Percentiles rank a stretch among this genome's conserved stretches.
Evolutionary conservation across 2,888 invertebrate species (phyloP).

Genomic region (Gastrophysa polygoni): DNA sequence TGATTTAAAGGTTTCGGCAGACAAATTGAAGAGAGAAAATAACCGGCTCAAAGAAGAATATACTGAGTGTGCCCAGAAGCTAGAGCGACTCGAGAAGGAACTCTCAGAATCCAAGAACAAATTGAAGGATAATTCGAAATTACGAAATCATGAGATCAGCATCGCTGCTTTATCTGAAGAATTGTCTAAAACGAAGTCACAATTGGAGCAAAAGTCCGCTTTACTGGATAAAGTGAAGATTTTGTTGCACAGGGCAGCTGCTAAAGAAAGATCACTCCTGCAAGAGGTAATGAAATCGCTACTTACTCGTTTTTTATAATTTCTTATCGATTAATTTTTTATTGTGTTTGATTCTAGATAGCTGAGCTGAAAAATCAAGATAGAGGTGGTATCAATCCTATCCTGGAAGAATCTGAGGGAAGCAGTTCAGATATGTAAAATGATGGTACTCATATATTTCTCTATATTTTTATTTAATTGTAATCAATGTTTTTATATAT

Average conservation of each 20-base stretch:
- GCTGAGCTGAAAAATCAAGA: conserved; percentile 34
- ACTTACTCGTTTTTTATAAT: too few species aligned
- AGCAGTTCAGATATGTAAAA: conserved; percentile 30
- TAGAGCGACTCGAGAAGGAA: conserved; percentile 51
- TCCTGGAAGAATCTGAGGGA: conserved; percentile 40
- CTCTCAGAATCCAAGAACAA: conserved; percentile 44
- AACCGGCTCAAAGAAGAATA: conserved; percentile 53
- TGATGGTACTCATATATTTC: conserved; percentile 4
- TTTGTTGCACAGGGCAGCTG: conserved; percentile 67
- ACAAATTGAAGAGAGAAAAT: conserved; percentile 52
- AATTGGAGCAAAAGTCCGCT: conserved; percentile 65
- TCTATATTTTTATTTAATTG: conserved; percentile 10
- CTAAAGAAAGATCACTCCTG: conserved; percentile 67
- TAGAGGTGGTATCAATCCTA: conserved; percentile 32
- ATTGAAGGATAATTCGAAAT: conserved; percentile 32
- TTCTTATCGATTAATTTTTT: not conserved
- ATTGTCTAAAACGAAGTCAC: conserved; percentile 61
- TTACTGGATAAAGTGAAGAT: conserved; percentile 69
- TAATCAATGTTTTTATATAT: too few species aligned
- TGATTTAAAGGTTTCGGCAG: conserved; percentile 46
- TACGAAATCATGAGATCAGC: conserved; percentile 37
- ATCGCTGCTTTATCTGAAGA: conserved; percentile 53
- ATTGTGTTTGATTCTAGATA: conserved; percentile 39
- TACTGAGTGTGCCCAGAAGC: conserved; percentile 48
- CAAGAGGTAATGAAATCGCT: conserved; percentile 62